Base-by-base conservation (phyloP, 2,888 invertebrate species). In the Aleiodes alternator region DNA sequence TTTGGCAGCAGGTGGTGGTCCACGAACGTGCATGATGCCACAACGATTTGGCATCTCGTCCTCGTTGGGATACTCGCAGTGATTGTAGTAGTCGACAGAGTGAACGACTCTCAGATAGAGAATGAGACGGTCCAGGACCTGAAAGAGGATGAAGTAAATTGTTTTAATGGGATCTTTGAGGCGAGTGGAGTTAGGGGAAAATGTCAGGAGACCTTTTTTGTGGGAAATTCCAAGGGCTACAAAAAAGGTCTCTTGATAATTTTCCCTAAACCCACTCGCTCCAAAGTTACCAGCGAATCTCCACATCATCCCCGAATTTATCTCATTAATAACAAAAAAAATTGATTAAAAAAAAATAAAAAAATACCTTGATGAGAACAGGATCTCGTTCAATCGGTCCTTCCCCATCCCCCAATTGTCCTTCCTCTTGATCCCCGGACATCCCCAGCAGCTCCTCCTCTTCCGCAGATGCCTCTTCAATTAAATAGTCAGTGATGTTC, bases 41-140 rank as follows among this genome's bases (percentile, higher is more conserved):
- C 99, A 98, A 51, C 98, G 93, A 90, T 99, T 99, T 0, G 99
- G 99, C 99, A 99, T 99, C 90, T 98, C 98, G 89, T 99, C 99
- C 90, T 99, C 99, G 85, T 98, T 98, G 0, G 98, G 98, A 90
- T 99, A 99, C 87, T 99, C 99, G 87, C 97, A 98, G 87, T 98
- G 98, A 90, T 98, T 98, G 91, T 99, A 99, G 89, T 97, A 99
- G 90, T 99, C 99, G 71, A 99, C 96, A 0, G 99, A 99, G 90
- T 99, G 98, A 0, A 99, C 99, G 61, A 99, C 93, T 68, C 99
- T 48, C 84, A 99, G 91, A 88, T 99, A 99, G 69, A 99, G 89
- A 69, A 99, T 94, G 76, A 99, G 92, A 66, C 95, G 93, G 86
- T 95, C 95, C 76, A 95, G 87, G 43, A 81, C 97, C 78, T 93